These are phyloP conservation scores for Sebastes aleutianus DNA, from an alignment of 2,797 vertebrate species.

Conservation along the genomic window DNA sequence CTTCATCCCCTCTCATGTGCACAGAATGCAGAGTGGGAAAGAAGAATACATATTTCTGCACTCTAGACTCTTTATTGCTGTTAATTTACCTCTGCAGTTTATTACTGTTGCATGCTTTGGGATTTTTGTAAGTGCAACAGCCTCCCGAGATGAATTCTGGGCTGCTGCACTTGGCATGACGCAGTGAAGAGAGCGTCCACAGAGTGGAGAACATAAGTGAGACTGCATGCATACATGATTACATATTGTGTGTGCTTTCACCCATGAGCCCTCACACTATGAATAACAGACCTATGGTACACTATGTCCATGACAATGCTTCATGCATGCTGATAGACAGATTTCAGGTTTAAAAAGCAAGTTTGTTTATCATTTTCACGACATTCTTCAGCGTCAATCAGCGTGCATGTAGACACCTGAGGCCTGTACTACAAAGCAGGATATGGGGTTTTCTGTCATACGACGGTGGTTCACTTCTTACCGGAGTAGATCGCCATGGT, in stretches of 20 bases:
- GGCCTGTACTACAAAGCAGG: too few species aligned
- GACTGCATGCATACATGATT: slow-evolving; percentile 23
- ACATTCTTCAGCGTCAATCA: neutral
- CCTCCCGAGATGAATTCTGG: neutral
- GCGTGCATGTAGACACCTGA: neutral
- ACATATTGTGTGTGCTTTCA: slow-evolving; percentile 2
- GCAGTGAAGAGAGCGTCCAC: neutral
- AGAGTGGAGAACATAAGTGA: neutral
- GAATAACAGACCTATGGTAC: neutral
- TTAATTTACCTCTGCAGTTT: neutral
- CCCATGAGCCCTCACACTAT: neutral
- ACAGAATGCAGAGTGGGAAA: neutral
- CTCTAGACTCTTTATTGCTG: neutral
- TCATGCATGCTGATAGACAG: neutral
- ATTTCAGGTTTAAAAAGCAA: neutral
- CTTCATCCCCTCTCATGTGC: neutral
- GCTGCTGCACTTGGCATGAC: neutral
- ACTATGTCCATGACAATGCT: neutral
- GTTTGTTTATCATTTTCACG: neutral
- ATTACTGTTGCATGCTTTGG: neutral
- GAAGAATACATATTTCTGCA: neutral
- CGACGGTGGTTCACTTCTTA: too few species aligned
- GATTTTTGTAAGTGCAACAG: neutral
- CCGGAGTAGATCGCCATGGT: too few species aligned
- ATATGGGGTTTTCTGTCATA: too few species aligned